Conservation (phyloP, 2,888 invertebrate genomes). For the Linhomoeus sp. region DNA sequence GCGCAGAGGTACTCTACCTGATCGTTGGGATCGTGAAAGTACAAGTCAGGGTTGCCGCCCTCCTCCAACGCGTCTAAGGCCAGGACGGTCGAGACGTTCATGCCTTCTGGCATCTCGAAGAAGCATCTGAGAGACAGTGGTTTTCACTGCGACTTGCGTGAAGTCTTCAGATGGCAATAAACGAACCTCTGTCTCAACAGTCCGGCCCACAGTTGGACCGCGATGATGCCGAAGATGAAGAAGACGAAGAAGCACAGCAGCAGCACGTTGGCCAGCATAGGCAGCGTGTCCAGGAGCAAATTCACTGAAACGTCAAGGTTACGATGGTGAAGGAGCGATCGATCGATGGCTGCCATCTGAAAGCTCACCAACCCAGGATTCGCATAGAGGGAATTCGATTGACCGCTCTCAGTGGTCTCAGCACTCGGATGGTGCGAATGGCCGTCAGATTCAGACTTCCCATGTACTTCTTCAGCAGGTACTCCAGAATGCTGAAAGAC, state of each 20-base stretch:
- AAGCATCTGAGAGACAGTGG: too few relatives aligned
- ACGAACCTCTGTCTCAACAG: slow-evolving; percentile 81
- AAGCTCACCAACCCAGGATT: slow-evolving; percentile 14
- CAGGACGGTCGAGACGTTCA: background rate
- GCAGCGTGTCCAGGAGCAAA: slow-evolving; percentile 87
- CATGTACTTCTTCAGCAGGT: slow-evolving; percentile 53
- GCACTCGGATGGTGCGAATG: slow-evolving; percentile 86
- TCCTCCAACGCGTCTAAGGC: background rate
- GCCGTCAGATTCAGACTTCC: slow-evolving; percentile 95
- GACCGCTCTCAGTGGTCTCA: slow-evolving; percentile 87
- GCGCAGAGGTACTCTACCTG: slow-evolving; percentile 88
- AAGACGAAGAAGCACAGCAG: slow-evolving; percentile 98
- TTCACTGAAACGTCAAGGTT: slow-evolving; percentile 93
- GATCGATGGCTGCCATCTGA: too few relatives aligned
- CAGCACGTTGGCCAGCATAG: slow-evolving; percentile 92
- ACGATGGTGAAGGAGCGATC: slow-evolving; percentile 8
- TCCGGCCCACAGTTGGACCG: slow-evolving; percentile 97
- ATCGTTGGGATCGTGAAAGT: slow-evolving; percentile 27
- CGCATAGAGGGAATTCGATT: slow-evolving; percentile 88
- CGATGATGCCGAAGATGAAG: slow-evolving; percentile 99
- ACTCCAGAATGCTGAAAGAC: slow-evolving; percentile 32
- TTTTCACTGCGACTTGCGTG: too few relatives aligned
- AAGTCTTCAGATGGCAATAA: too few relatives aligned
- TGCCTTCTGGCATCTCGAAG: background rate
- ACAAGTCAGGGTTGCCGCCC: slow-evolving; percentile 17